phyloP scores from a whole-genome alignment of 2,888 invertebrate species.

The Plagodis dolabraria region DNA sequence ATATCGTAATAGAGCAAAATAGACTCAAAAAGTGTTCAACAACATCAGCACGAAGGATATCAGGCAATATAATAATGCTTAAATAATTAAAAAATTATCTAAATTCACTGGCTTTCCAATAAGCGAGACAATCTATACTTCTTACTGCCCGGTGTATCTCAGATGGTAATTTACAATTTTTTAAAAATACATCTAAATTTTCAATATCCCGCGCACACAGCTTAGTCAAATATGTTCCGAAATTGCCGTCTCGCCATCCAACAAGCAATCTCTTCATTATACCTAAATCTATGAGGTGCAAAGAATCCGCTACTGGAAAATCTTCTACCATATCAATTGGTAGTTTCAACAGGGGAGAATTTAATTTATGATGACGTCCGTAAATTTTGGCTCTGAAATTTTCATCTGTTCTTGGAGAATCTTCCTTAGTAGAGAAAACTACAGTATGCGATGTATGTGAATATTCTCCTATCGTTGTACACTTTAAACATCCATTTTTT shows the following conservation, averaged over 20 bases:
- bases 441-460: constrained; percentile 39
- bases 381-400: constrained; percentile 11
- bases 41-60: constrained; percentile 12
- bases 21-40: constrained; percentile 26
- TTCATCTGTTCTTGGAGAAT: constrained; percentile 15
- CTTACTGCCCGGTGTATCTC: constrained; percentile 13
- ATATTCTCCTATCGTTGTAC: constrained; percentile 38
- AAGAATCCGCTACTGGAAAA: constrained; percentile 38
- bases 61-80: constrained; percentile 11
- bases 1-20: constrained; percentile 15
- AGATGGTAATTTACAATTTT: constrained; percentile 3
- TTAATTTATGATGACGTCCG: constrained; percentile 20
- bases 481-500: constrained; percentile 38
- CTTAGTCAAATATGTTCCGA: constrained; percentile 12
- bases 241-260: constrained; percentile 13
- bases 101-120: constrained; percentile 14
- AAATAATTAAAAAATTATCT: constrained; percentile 12
- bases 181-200: background rate
- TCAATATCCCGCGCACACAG: constrained; percentile 7
- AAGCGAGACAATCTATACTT: constrained; percentile 1
- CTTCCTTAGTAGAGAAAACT: constrained; percentile 10
- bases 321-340: constrained; percentile 42
- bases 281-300: constrained; percentile 40
- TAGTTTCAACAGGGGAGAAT: constrained; percentile 16
- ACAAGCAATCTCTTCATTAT: constrained; percentile 34